These are phyloP conservation scores for Drosophila micromelanica DNA, from an alignment of 1,140 invertebrate species.

Conservation along the genomic window DNA sequence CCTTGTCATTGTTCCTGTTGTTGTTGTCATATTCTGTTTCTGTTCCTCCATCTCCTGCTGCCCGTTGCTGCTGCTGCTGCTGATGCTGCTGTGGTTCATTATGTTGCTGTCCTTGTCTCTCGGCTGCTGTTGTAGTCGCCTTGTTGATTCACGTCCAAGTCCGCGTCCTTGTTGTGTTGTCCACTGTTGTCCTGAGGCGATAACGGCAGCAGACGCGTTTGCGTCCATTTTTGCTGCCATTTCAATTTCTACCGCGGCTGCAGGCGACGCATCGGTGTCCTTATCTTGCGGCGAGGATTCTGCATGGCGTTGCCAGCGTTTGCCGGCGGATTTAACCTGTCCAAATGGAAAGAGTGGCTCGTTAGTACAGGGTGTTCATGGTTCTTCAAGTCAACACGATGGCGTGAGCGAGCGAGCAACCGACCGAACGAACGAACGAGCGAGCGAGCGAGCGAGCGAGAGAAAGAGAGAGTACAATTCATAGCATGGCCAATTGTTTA, in stretches of 20 bases:
- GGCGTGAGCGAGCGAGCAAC: not conserved
- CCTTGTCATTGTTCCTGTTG: slow-evolving; percentile 1
- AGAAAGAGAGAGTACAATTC: too few species aligned
- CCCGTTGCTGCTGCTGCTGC: slow-evolving; percentile 13
- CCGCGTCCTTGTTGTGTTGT: slow-evolving; percentile 21
- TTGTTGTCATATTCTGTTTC: not conserved
- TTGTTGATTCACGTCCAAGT: slow-evolving; percentile 5
- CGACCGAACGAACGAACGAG: slow-evolving; percentile 9
- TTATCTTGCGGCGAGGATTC: slow-evolving; percentile 66
- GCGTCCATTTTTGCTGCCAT: slow-evolving; percentile 58
- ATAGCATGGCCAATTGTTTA: too few species aligned
- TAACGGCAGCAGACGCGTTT: slow-evolving; percentile 53
- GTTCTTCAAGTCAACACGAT: not conserved
- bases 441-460: slow-evolving; percentile 3
- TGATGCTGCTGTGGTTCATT: slow-evolving; percentile 24
- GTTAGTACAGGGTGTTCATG: slow-evolving; percentile 1
- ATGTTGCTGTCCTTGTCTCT: slow-evolving; percentile 3
- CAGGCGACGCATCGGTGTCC: slow-evolving; percentile 53
- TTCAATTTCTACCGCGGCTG: slow-evolving; percentile 67
- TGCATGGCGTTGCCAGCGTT: slow-evolving; percentile 49
- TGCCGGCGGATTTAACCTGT: slow-evolving; percentile 69
- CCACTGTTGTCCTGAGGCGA: slow-evolving; percentile 25
- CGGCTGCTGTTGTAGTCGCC: not conserved
- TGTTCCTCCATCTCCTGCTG: not conserved
- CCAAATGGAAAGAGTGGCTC: not conserved